These are phyloP conservation scores for Nomada lathburiana DNA, from an alignment of 2,888 invertebrate species.

Conservation along the genomic window DNA sequence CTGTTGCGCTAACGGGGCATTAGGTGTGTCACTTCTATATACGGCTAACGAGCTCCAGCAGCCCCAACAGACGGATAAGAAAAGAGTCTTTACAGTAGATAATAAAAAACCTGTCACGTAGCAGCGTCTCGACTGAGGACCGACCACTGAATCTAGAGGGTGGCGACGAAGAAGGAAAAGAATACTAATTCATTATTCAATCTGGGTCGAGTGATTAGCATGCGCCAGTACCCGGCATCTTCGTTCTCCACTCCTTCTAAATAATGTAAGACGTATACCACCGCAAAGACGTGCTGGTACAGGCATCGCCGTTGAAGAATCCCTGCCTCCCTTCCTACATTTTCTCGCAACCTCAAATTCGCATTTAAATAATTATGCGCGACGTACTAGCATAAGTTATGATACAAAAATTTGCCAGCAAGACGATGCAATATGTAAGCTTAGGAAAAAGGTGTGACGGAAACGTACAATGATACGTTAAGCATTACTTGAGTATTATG, in stretches of 20 bases:
- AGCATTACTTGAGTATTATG: too few species aligned
- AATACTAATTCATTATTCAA: constrained; percentile 88
- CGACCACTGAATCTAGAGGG: constrained; percentile 80
- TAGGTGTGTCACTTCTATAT: constrained; percentile 63
- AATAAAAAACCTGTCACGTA: constrained; percentile 86
- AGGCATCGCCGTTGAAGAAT: constrained; percentile 49
- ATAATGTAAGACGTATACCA: constrained; percentile 81
- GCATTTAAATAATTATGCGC: constrained; percentile 61
- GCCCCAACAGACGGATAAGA: constrained; percentile 58
- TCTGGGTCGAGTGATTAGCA: constrained; percentile 87
- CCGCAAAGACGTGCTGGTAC: constrained; percentile 68
- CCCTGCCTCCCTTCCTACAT: constrained; percentile 42
- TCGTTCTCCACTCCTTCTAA: constrained; percentile 78
- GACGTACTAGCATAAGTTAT: constrained; percentile 9
- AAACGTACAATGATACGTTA: too few species aligned
- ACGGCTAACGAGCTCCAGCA: constrained; percentile 64
- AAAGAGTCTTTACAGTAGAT: constrained; percentile 81
- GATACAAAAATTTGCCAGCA: constrained; percentile 9
- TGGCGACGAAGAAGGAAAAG: constrained; percentile 83
- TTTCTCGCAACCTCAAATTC: constrained; percentile 44
- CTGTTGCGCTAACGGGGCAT: constrained; percentile 57
- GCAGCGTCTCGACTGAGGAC: constrained; percentile 76
- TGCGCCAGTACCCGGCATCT: constrained; percentile 79
- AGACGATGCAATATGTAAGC: not conserved
- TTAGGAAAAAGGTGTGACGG: not conserved